These are phyloP conservation scores for Leptinotarsa rubiginosa DNA, from an alignment of 2,888 invertebrate genomes.

Conservation along the genomic window DNA sequence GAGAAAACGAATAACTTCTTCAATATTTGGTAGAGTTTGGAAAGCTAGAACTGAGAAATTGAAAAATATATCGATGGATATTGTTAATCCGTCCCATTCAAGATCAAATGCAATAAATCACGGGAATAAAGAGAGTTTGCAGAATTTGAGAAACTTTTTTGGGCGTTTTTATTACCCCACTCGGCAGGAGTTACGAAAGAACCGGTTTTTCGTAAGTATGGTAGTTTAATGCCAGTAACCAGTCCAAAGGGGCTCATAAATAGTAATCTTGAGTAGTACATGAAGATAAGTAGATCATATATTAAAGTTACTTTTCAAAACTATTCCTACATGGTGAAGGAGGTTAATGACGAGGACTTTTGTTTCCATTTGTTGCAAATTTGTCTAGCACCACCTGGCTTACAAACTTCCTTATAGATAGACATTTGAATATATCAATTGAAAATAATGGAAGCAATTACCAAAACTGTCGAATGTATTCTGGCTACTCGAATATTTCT, in stretches of 20 bases:
- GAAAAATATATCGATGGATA: background rate
- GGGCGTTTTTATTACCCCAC: too few species aligned
- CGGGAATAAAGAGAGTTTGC: background rate
- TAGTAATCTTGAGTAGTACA: too few species aligned
- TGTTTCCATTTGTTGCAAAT: too few species aligned
- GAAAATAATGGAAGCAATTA: background rate
- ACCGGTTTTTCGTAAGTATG: background rate
- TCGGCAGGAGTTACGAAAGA: too few species aligned
- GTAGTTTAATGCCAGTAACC: too few species aligned
- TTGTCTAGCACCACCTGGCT: background rate
- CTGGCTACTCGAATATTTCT: background rate
- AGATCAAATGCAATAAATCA: too few species aligned
- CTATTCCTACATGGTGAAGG: too few species aligned
- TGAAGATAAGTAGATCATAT: too few species aligned
- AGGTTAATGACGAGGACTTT: too few species aligned
- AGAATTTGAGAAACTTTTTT: background rate
- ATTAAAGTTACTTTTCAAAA: too few species aligned
- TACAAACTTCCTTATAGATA: background rate
- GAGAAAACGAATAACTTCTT: background rate
- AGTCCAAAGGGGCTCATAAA: too few species aligned
- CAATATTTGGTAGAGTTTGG: background rate
- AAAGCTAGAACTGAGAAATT: background rate
- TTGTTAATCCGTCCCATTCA: background rate
- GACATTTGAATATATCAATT: background rate
- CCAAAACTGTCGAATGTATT: background rate